Evolutionary conservation across 2,797 vertebrate species (phyloP).

Genomic region (Bufotes viridis): DNA sequence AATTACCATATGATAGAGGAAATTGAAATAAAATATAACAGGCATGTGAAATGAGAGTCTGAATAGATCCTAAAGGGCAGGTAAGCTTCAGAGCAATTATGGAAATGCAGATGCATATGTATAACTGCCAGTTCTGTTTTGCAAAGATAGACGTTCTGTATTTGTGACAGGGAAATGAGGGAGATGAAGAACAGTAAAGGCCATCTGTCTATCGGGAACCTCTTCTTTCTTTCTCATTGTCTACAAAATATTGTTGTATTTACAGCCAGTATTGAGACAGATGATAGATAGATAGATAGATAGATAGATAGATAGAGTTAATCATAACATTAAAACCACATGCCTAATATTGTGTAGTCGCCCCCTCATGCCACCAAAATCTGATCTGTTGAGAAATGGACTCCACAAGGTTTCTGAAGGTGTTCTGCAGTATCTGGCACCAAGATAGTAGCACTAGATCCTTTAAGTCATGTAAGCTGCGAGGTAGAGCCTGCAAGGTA

Average conservation of each 20-base stretch:
- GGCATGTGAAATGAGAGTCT: slow-evolving; percentile 34
- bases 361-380: too few species aligned
- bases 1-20: background rate
- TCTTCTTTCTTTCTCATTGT: background rate
- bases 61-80: slow-evolving; percentile 30
- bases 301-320: too few species aligned
- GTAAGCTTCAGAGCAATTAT: slow-evolving; percentile 34
- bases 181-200: background rate
- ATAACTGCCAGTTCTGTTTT: slow-evolving; percentile 37
- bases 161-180: slow-evolving; percentile 20
- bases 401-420: too few species aligned
- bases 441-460: too few species aligned
- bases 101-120: slow-evolving; percentile 31
- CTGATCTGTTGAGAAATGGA: too few species aligned
- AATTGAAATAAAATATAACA: slow-evolving; percentile 31
- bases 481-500: too few species aligned
- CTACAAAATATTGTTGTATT: background rate
- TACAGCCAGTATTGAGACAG: too few species aligned
- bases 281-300: too few species aligned
- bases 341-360: too few species aligned
- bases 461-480: too few species aligned
- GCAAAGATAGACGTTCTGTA: slow-evolving; percentile 24
- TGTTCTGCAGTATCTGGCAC: too few species aligned
- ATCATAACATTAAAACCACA: too few species aligned
- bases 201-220: slow-evolving; percentile 7